Base-by-base conservation (phyloP, 1,140 invertebrate genomes). In the Drosophila lacertosa region DNA sequence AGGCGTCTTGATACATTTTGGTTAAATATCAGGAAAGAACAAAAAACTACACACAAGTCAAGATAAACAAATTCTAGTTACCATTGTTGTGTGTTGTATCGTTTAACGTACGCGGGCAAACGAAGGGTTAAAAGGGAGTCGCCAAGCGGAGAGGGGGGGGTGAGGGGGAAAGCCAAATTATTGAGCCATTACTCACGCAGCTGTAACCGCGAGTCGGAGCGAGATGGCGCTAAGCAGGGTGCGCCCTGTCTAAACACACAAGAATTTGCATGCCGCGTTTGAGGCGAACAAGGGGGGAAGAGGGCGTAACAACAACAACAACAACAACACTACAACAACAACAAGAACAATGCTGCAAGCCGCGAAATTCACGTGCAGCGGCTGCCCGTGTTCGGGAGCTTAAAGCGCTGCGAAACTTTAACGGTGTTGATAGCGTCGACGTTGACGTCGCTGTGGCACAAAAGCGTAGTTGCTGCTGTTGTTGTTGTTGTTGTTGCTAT, bases 21-120 rank as follows among this genome's bases (percentile, higher is more conserved):
- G 77, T 86, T 77, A 86, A 84, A 84, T 76, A 86, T 80, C 76
- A 86, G 68, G 35, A 47, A 73, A 65, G 35, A 75, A 75, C 35
- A 72, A 75, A 67, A 67, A 70, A 74, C 39, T 39, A 50, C 47
- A 77, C 73, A 79, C 72, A 66, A 86, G 64, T 81, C 33, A 75
- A 84, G 81, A 84, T 84, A 84, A 84, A 84, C 81, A 84, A 81
- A 77, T 84, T 84, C 77, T 86, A 77, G 81, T 86, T 84, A 77
- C 84, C 81, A 84, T 84, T 84, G 81, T 84, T 51, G 58, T 77
- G 71, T n/a, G 66, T 71, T 75, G 15, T 80, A 83, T 62, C 80
- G 68, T 58, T 71, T 57, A 72, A 55, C 32, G 70, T 51, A 33
- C 32, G 72, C 48, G 65, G 37, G 35, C 58, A 42, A 63, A 50